phyloP scores from a whole-genome alignment of 2,113 vertebrate species.

The Lates calcarifer region DNA sequence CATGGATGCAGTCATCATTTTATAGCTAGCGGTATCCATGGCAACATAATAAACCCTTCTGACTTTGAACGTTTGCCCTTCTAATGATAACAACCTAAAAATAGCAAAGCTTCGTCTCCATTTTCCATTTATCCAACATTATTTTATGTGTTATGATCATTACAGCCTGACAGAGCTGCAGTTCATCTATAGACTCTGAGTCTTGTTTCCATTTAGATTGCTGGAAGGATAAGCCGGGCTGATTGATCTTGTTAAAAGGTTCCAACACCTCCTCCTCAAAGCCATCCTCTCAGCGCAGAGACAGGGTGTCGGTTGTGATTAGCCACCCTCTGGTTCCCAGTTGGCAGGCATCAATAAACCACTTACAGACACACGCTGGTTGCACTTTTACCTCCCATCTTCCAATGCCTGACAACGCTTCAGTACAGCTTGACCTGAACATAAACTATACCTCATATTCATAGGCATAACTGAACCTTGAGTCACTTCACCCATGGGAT shows the following conservation, averaged over 20 bases:
- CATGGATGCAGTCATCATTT: not conserved
- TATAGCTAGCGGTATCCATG: not conserved
- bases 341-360: constrained; percentile 70
- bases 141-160: not conserved
- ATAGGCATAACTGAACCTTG: constrained; percentile 2
- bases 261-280: constrained; percentile 27
- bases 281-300: constrained; percentile 23
- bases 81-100: not conserved
- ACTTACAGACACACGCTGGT: constrained; percentile 40
- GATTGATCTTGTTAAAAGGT: constrained; percentile 58
- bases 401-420: constrained; percentile 10
- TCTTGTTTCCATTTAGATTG: constrained; percentile 26
- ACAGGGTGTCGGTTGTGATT: constrained; percentile 54
- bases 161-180: not conserved
- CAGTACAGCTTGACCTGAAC: constrained; percentile 30
- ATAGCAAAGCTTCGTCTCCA: not conserved
- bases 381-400: constrained; percentile 24
- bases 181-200: not conserved
- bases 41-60: constrained; percentile 4
- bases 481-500: constrained; percentile 4
- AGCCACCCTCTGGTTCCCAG: constrained; percentile 36
- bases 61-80: not conserved
- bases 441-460: constrained; percentile 31
- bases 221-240: constrained; percentile 8
- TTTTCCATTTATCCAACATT: constrained; percentile 2